Evolutionary conservation across 2,113 vertebrate genomes (phyloP), one percentile per base, ranked within the genome.

Genomic region (Scatophagus argus): DNA sequence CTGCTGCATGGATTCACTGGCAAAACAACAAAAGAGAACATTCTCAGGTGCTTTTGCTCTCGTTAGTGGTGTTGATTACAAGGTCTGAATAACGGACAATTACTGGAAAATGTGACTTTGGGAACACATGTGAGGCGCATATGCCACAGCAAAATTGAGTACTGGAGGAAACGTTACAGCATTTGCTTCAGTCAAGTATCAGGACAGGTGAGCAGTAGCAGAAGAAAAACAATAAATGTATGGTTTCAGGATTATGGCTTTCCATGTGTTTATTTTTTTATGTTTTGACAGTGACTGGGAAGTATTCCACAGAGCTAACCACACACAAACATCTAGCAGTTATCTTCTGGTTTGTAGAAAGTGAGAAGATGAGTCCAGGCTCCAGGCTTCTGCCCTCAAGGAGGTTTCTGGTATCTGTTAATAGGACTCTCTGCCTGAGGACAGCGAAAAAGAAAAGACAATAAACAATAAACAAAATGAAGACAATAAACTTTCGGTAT

Each of bases 341-440:
- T 58, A 51, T 85, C 68, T 44, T 65, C 58, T 81, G 76, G 66
- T 64, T 51, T 23, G 79, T 55, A 77, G 56, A 79, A 75, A 69
- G 69, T 70, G 85, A 52, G 70, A 47, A 74, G 81, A 72, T 21
- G 60, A 44, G 43, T 65, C 19, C 69, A 12, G 70, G 63, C 61
- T 72, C 69, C 74, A 56, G 49, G 68, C 41, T 61, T 36, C 19
- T 59, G 76, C 77, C 85, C 82, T 94, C 94, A 94, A 13, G 93
- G 94, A 81, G 94, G 93, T 82, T 93, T 90, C 29, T 90, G 89
- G 77, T 92, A 56, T 89, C 84, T 41, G 64, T 83, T 66, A 55
- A 91, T 73, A 10, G 80, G 55, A 23, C 82, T 80, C 49, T 74
- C 82, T 38, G 84, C 85, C 94, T 93, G 85, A 75, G 77, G 86